These are phyloP conservation scores for Eurosta solidaginis DNA, from an alignment of 1,140 invertebrate genomes.

Conservation along the genomic window DNA sequence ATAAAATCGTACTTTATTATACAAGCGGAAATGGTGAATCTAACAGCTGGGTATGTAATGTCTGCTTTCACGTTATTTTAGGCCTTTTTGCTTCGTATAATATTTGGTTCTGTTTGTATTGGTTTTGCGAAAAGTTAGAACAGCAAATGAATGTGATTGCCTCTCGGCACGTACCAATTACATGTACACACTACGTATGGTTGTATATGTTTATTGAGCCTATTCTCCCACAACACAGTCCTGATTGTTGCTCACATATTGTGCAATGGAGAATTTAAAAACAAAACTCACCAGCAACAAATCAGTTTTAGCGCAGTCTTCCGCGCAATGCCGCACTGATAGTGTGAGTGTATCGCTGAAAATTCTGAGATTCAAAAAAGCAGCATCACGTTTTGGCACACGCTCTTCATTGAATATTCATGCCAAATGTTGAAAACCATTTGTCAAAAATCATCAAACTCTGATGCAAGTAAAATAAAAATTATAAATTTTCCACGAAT, in stretches of 20 bases:
- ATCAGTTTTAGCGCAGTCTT: neutral
- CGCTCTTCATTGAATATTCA: conserved; percentile 29
- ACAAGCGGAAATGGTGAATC: too few relatives aligned
- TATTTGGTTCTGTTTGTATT: too few relatives aligned
- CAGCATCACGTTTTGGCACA: neutral
- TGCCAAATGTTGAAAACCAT: conserved; percentile 31
- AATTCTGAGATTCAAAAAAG: neutral
- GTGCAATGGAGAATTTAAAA: neutral
- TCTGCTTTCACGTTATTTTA: too few relatives aligned
- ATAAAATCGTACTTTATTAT: too few relatives aligned
- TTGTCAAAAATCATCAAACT: conserved; percentile 25
- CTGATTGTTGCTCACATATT: neutral
- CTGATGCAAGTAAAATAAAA: neutral
- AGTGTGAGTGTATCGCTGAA: neutral
- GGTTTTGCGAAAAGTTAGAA: too few relatives aligned
- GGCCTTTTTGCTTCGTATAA: too few relatives aligned
- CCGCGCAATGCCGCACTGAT: neutral
- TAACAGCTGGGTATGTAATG: too few relatives aligned
- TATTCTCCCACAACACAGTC: neutral
- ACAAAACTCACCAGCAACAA: conserved; percentile 4
- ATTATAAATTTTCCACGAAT: neutral
- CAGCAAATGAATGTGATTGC: neutral
- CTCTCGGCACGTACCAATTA: neutral
- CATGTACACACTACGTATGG: neutral
- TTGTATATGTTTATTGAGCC: neutral